These are phyloP conservation scores for Acleris holmiana DNA, from an alignment of 2,888 invertebrate genomes.

Conservation along the genomic window DNA sequence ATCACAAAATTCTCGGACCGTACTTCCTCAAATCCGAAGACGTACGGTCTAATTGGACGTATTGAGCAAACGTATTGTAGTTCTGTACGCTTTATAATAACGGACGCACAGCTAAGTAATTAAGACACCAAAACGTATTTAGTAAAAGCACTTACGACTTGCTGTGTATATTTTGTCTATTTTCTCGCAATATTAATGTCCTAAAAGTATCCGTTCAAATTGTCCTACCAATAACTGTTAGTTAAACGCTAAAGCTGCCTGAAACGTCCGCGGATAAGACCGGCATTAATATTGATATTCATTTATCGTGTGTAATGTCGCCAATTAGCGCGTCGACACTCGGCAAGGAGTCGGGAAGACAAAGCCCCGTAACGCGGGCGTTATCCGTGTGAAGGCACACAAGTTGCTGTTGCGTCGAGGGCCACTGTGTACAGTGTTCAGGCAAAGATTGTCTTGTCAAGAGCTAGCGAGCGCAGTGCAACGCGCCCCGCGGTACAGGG, in stretches of 20 bases:
- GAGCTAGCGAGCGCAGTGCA: conserved; percentile 71
- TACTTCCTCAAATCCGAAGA: no score
- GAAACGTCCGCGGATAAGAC: not conserved
- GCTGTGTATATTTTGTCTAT: no score
- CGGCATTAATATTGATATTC: conserved; percentile 29
- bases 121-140: conserved; percentile 9
- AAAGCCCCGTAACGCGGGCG: conserved; percentile 67
- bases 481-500: conserved; percentile 67
- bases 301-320: conserved; percentile 28
- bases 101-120: not conserved
- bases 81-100: not conserved
- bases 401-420: conserved; percentile 73
- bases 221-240: no score
- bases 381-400: conserved; percentile 75
- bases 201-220: no score
- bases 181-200: no score
- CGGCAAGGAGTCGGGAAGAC: conserved; percentile 62
- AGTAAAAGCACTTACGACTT: not conserved
- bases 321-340: conserved; percentile 44
- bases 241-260: not conserved
- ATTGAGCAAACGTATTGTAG: no score
- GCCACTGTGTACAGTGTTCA: conserved; percentile 60
- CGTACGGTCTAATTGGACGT: no score
- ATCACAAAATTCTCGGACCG: no score
- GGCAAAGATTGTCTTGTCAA: conserved; percentile 81